These are phyloP conservation scores for Graptemys geographica DNA, from an alignment of 2,797 vertebrate genomes.

Conservation along the genomic window DNA sequence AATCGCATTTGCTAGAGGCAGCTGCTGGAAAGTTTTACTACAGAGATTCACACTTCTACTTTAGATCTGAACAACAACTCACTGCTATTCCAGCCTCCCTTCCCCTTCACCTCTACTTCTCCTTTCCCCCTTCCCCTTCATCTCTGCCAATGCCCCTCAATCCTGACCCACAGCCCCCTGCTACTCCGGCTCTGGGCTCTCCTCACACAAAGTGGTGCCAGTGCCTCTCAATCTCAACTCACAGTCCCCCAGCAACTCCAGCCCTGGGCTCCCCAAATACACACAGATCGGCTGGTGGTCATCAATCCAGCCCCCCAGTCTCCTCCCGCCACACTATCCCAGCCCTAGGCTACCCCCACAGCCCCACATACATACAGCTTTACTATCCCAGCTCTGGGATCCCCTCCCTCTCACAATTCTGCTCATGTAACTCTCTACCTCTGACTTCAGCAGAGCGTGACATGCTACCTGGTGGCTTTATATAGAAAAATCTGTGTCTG, in stretches of 20 bases:
- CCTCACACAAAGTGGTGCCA: no score
- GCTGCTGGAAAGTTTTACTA: background rate
- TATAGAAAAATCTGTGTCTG: background rate
- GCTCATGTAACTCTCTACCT: background rate
- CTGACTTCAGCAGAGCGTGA: background rate
- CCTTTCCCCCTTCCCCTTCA: no score
- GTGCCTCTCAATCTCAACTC: no score
- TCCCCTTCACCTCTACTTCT: no score
- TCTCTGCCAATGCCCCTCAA: no score
- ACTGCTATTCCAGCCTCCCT: no score
- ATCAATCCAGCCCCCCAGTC: background rate
- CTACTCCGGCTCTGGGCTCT: background rate
- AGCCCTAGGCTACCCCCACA: no score
- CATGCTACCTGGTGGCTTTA: background rate
- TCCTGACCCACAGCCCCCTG: background rate
- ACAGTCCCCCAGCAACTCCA: background rate
- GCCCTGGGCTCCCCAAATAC: background rate
- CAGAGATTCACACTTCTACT: background rate
- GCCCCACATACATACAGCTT: background rate
- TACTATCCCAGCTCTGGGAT: background rate
- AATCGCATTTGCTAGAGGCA: background rate
- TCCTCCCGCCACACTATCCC: background rate
- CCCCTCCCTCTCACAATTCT: background rate
- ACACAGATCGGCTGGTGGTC: background rate
- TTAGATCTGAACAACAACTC: background rate